Conservation (phyloP, 2,797 vertebrate genomes). For the Chrysocyon brachyurus region DNA sequence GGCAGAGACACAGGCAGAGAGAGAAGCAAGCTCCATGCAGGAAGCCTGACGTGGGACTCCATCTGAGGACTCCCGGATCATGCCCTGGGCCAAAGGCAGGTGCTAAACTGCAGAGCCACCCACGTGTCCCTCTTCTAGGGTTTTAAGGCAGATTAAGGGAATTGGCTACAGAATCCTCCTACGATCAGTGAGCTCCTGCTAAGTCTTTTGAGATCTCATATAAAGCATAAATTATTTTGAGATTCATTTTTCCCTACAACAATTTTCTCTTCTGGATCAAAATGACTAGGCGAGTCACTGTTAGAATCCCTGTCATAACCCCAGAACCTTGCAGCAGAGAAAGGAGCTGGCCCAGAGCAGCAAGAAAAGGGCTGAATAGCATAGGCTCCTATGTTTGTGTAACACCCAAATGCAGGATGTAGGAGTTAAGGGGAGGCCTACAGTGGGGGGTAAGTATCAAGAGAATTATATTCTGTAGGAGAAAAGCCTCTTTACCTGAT, state of each 20-base stretch:
- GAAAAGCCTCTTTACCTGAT: not conserved
- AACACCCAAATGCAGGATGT: too few relatives aligned
- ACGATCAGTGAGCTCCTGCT: not conserved
- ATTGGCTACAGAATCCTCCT: not conserved
- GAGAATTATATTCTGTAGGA: not conserved
- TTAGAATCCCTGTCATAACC: accelerated
- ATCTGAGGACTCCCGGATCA: too few relatives aligned
- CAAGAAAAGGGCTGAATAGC: not conserved
- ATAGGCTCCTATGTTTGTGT: not conserved
- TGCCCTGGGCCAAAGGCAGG: too few relatives aligned
- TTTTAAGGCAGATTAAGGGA: not conserved
- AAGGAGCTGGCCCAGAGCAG: not conserved
- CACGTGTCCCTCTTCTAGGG: not conserved
- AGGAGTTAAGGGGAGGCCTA: not conserved
- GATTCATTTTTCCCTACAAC: not conserved
- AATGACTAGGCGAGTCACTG: not conserved
- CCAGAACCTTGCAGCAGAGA: not conserved
- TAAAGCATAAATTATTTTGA: not conserved
- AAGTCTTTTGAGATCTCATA: not conserved
- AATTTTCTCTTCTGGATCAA: not conserved
- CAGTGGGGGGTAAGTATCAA: not conserved
- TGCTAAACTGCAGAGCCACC: too few relatives aligned
- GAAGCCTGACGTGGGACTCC: too few relatives aligned
- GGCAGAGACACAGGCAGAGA: too few relatives aligned
- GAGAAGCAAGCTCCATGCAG: too few relatives aligned